Base-by-base conservation (phyloP, 2,888 invertebrate genomes). In the Apodemia mormo region DNA sequence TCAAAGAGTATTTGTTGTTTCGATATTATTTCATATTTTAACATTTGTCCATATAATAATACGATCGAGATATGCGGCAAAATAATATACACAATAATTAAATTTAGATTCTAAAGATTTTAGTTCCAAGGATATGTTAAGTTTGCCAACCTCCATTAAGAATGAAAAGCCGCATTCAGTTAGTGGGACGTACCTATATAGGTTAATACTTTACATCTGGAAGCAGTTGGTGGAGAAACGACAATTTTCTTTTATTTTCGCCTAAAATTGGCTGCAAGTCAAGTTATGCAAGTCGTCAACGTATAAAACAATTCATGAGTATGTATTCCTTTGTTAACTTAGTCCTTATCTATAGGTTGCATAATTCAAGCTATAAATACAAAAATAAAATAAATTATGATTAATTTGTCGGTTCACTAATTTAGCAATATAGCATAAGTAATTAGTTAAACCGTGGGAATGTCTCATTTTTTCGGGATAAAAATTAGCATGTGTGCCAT, bases 71-170 rank as follows among this genome's bases (percentile, higher is more conserved):
- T 22, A 22, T 22, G 22, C 22, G 22, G 22, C 22, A 45, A 45
- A 45, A 45, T 2, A 45, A 10, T 1, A 4, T 5, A 49, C 49
- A 77, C 75, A 22, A 22, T n/a, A 22, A 58, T 58, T 10, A 58
- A 58, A 22, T 10, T 58, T 58, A 30, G 10, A n/a, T 58, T 58
- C 30, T 29, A 10, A 52, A 45, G 52, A 52, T 61, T 61, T 61
- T 33, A 33, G 37, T 14, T 4, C 33, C 30, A 61, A 61, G 37
- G 30, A 33, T 14, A 61, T 33, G 61, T 30, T 10, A 58, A 61
- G 61, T 61, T 37, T 61, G 61, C 61, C 61, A 61, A 61, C 61
- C 12, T 5, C 61, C 61, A 61, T 61, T 61, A 52, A 52, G 12
- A n/a, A 52, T n/a, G 33, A 61, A 61, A 33, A 30, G 29, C 58